Evolutionary conservation across 2,888 invertebrate genomes (phyloP), one percentile per base, ranked within the genome.

Genomic region (Entomobrya multifasciata): DNA sequence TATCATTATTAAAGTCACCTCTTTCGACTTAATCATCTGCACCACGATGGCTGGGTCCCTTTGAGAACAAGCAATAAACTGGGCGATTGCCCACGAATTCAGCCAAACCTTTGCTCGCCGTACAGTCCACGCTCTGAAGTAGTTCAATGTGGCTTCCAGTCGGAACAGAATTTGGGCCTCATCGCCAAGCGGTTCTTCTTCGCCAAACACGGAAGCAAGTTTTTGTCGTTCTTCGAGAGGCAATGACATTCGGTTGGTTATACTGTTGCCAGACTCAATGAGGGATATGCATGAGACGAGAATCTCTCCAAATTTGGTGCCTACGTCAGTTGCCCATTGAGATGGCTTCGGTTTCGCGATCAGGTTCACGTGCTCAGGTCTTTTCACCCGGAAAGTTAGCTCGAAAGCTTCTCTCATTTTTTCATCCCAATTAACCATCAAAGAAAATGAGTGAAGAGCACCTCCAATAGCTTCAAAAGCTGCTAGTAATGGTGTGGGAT

Each of bases 11-110:
- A n/a, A n/a, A n/a, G 76, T 81, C 52, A 90, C 90, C 81, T 90
- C 87, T 76, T 89, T 87, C 11, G 84, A 82, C 49, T 90, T 89
- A 65, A 90, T 90, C 55, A 87, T 65, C 22, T 87, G 81, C 10
- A 86, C 89, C 6, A 91, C 82, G 20, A 91, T 70, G n/a, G 89
- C 89, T 3, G 91, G 87, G 52, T 91, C 91, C 62, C 91, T 82
- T 89, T 90, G 90, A 20, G 91, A 89, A 47, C 84, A 85, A 11
- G 91, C 90, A 78, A 91, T 88, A 62, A 91, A 91, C 78, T 90
- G 90, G 3, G 90, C 87, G 11, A 90, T 88, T n/a, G 91, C 90
- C 91, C 91, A 91, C n/a, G 86, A 86, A 65, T 90, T 91, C n/a
- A 91, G 87, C 91, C 91, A 91, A n/a, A 88, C 88, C 86, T 90